Conservation (phyloP, 2,888 invertebrate species). For the Vesta saturnalis region DNA sequence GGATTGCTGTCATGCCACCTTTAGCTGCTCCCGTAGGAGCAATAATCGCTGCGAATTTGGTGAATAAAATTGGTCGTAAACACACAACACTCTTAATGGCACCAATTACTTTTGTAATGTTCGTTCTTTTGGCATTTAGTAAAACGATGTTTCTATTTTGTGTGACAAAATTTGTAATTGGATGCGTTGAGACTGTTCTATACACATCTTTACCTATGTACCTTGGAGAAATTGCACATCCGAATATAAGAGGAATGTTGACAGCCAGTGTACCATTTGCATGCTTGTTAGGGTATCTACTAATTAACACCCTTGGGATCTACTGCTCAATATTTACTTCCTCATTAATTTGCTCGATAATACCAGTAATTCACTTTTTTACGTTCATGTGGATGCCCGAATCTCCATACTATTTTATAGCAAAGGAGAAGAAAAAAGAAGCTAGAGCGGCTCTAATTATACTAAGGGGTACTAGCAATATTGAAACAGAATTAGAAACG, state of each 20-base stretch:
- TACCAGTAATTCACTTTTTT: conserved; percentile 67
- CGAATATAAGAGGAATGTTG: conserved; percentile 68
- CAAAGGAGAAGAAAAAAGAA: conserved; percentile 57
- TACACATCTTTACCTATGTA: conserved; percentile 67
- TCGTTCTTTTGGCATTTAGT: conserved; percentile 70
- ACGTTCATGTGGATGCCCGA: conserved; percentile 74
- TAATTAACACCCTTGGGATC: conserved; percentile 70
- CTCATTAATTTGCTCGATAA: conserved; percentile 66
- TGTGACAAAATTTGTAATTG: conserved; percentile 63
- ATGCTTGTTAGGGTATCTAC: conserved; percentile 68
- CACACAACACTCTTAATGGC: conserved; percentile 51
- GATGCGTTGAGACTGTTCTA: conserved; percentile 65
- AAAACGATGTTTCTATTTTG: no score
- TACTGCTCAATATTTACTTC: conserved; percentile 65
- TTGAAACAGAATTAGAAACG: conserved; percentile 63
- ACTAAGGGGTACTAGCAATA: conserved; percentile 64
- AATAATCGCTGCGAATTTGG: conserved; percentile 67
- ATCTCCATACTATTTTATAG: conserved; percentile 64
- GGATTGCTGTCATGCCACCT: conserved; percentile 73
- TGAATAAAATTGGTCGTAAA: conserved; percentile 73
- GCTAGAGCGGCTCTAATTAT: conserved; percentile 66
- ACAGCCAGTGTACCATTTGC: conserved; percentile 66
- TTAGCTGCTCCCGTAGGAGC: conserved; percentile 72
- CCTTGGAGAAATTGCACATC: conserved; percentile 69
- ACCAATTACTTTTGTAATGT: conserved; percentile 65